phyloP scores from a whole-genome alignment of 2,797 vertebrate species.

The Scomberomorus guttatus region DNA sequence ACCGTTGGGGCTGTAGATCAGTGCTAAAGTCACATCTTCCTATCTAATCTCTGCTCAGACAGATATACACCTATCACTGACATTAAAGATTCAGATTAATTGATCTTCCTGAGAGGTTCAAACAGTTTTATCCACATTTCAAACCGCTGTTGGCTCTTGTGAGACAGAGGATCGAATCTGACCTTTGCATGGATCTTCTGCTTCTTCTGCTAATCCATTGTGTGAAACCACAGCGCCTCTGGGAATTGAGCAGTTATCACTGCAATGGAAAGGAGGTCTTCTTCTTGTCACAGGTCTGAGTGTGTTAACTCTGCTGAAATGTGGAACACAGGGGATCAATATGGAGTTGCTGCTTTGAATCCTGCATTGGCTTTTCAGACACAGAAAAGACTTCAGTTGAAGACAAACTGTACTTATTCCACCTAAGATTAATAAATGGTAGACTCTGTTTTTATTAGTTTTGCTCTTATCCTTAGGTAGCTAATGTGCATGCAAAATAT shows the following conservation, averaged over 20 bases:
- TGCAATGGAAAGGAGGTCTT: not conserved
- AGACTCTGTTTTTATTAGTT: not conserved
- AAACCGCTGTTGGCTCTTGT: constrained; percentile 2
- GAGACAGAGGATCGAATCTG: constrained; percentile 34
- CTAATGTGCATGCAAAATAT: too few species aligned
- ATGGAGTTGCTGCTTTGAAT: constrained; percentile 10
- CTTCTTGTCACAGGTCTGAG: constrained; percentile 30
- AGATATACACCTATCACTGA: constrained; percentile 5
- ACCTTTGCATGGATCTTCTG: constrained; percentile 57
- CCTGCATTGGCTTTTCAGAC: not conserved
- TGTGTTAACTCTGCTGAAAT: constrained; percentile 33
- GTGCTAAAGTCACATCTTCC: not conserved
- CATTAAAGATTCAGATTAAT: not conserved
- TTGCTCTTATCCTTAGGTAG: not conserved
- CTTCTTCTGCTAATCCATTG: constrained; percentile 36
- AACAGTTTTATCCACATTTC: constrained; percentile 22
- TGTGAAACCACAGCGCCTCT: constrained; percentile 20
- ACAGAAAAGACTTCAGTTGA: not conserved
- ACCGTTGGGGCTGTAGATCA: not conserved
- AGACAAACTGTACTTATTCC: not conserved
- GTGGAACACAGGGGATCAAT: constrained; percentile 21
- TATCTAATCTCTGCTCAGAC: constrained; percentile 9
- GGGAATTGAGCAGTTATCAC: constrained; percentile 60
- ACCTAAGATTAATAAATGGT: not conserved
- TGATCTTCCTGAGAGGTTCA: not conserved